Evolutionary conservation across 2,888 invertebrate species (phyloP).

Genomic region (Euzophera pinguis): DNA sequence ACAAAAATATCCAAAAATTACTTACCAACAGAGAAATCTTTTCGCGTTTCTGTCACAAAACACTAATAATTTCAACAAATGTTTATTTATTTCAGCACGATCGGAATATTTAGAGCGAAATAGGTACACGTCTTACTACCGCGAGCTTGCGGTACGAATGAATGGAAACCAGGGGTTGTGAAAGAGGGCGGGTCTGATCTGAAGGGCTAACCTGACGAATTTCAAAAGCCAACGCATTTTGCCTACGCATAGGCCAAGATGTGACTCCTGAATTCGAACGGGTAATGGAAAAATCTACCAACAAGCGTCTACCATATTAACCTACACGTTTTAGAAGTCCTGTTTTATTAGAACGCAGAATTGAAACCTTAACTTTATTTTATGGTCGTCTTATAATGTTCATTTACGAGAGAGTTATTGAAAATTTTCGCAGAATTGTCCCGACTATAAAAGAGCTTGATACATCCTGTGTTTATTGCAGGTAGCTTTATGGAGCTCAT

Average conservation of each 20-base stretch:
- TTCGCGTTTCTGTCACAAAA: conserved; percentile 17
- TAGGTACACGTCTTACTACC: conserved; percentile 32
- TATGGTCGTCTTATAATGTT: conserved; percentile 20
- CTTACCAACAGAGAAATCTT: conserved; percentile 14
- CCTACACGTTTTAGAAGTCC: conserved; percentile 29
- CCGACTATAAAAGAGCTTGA: conserved; percentile 26
- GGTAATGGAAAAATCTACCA: conserved; percentile 49
- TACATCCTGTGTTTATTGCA: conserved; percentile 19
- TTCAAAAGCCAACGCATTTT: conserved; percentile 28
- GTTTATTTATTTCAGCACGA: conserved; percentile 56
- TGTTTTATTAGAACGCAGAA: conserved; percentile 23
- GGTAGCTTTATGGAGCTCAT: conserved; percentile 9
- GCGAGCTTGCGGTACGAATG: conserved; percentile 51
- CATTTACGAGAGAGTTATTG: conserved; percentile 28
- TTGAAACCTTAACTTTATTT: conserved; percentile 16
- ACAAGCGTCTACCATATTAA: conserved; percentile 21
- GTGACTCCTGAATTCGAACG: conserved; percentile 30
- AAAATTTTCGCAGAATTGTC: conserved; percentile 36
- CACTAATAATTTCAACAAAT: conserved; percentile 28
- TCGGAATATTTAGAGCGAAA: conserved; percentile 19
- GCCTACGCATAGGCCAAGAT: conserved; percentile 17
- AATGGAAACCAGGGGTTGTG: conserved; percentile 66
- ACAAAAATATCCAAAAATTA: not conserved
- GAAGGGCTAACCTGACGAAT: conserved; percentile 34
- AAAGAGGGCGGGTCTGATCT: conserved; percentile 60